Evolutionary conservation across 2,797 vertebrate genomes (phyloP), one percentile per base, ranked within the genome.

Genomic region (Carapus acus): DNA sequence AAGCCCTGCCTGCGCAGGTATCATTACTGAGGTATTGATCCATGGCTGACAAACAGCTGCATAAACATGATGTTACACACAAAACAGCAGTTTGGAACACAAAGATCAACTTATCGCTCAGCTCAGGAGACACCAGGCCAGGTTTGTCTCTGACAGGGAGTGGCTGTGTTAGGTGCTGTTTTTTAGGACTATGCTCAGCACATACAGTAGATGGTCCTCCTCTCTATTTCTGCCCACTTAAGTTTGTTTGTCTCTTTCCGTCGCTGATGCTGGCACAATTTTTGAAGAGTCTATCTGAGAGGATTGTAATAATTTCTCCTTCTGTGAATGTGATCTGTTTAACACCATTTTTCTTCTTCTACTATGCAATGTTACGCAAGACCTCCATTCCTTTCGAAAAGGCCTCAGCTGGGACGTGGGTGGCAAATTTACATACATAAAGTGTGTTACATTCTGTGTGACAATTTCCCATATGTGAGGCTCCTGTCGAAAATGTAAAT

Each of bases 11-110:
- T 54, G 43, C 48, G 72, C 66, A 65, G 62, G 60, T 69, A 62
- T 77, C 79, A 84, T 82, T 76, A 77, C 66, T 62, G 60, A 54
- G 54, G 62, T 77, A 83, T 79, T 79, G 78, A 80, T 84, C 76
- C 41, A 62, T 60, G 67, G 46, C 58, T 80, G 75, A 83, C 75
- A 40, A 78, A 82, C 56, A 57, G 49, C 58, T 51, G 49, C 16
- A 42, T 68, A 58, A 77, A 71, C 58, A 43, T 57, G 50, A 76
- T 59, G 52, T 70, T 58, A 76, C 71, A 75, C 55, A 64, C 41
- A 70, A 81, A 74, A 69, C 65, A 75, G 44, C 69, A 82, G 77
- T 72, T 75, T 47, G 58, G 61, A 22, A 65, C 38, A 65, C 37
- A 73, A 72, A 62, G 56, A 68, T 82, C 38, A 78, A 71, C 71